phyloP scores from a whole-genome alignment of 2,888 invertebrate genomes.

The Parnassius orleans region DNA sequence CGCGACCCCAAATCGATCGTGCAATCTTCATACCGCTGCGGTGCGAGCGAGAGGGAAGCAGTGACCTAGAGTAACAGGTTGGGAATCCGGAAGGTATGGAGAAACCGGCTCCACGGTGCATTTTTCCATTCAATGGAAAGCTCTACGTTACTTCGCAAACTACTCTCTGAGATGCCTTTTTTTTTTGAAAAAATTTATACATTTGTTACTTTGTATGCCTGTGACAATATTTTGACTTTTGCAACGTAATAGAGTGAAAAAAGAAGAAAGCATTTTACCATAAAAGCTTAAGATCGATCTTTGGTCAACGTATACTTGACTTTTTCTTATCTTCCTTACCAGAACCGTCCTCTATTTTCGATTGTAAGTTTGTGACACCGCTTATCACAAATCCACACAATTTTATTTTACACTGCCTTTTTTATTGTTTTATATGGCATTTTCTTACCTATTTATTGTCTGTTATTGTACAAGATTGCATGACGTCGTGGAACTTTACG shows the following conservation, averaged over 20 bases:
- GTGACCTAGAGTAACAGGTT: conserved; percentile 79
- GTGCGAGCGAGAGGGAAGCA: conserved; percentile 59
- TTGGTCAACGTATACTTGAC: no score
- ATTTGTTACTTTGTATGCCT: not conserved
- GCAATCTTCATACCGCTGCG: conserved; percentile 51
- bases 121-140: conserved; percentile 80
- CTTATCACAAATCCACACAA: no score
- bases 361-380: no score
- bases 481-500: no score
- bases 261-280: no score
- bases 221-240: not conserved
- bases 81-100: conserved; percentile 78
- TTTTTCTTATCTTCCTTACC: no score
- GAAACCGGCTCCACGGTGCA: conserved; percentile 75
- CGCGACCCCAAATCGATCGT: conserved; percentile 74
- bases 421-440: no score
- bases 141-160: conserved; percentile 60
- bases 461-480: no score
- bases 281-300: no score
- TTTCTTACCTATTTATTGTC: no score
- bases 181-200: conserved; percentile 10
- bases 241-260: not conserved
- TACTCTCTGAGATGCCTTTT: conserved; percentile 35
- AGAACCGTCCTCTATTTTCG: no score
- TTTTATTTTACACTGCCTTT: no score